These are phyloP conservation scores for Gambusia holbrooki DNA, from an alignment of 2,113 vertebrate species.

Conservation along the genomic window DNA sequence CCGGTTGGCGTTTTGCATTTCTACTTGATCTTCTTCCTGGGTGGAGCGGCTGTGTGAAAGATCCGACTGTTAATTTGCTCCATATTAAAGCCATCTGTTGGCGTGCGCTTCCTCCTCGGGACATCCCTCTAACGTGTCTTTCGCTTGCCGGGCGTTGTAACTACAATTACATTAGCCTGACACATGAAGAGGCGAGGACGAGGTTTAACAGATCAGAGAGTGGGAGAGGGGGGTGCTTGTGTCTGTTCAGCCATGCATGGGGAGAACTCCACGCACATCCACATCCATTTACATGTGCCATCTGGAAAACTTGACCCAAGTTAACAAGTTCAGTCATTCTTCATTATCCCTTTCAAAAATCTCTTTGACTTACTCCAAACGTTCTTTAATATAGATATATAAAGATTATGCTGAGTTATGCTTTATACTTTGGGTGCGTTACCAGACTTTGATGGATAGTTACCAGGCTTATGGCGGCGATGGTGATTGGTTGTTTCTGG, in stretches of 20 bases:
- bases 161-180: conserved; percentile 72
- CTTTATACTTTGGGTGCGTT: conserved; percentile 2
- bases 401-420: conserved; percentile 6
- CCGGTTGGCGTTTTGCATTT: conserved; percentile 54
- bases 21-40: conserved; percentile 31
- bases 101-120: conserved; percentile 61
- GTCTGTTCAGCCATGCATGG: conserved; percentile 27
- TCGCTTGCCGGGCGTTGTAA: conserved; percentile 69
- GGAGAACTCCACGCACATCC: conserved; percentile 5
- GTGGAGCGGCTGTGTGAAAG: conserved; percentile 44
- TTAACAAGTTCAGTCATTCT: conserved; percentile 26
- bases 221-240: conserved; percentile 4
- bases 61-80: conserved; percentile 59
- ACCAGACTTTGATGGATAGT: conserved; percentile 64
- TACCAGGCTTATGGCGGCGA: conserved; percentile 30
- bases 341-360: neutral
- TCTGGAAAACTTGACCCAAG: conserved; percentile 28
- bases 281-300: conserved; percentile 44
- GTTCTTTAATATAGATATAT: conserved; percentile 1
- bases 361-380: neutral
- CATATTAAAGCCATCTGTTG: conserved; percentile 79
- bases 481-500: conserved; percentile 57
- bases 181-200: conserved; percentile 27
- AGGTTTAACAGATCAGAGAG: conserved; percentile 22
- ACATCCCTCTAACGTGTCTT: conserved; percentile 54